Conservation (phyloP, 2,888 invertebrate genomes). For the Nomada ferruginata region DNA sequence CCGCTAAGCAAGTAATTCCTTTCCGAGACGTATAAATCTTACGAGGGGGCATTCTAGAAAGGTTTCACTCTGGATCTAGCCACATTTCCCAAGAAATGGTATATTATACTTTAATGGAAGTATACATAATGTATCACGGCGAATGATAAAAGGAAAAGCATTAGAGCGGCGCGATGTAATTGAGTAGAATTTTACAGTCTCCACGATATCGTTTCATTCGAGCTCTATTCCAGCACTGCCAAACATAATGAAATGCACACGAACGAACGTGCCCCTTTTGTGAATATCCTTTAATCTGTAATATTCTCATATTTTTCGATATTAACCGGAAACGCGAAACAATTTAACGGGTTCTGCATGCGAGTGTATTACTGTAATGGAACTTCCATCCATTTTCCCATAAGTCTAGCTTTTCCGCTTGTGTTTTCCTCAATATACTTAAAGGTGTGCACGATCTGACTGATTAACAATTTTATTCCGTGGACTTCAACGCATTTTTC, state of each 20-base stretch:
- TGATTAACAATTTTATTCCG: conserved; percentile 2
- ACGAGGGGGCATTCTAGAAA: conserved; percentile 41
- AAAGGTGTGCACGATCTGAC: conserved; percentile 1
- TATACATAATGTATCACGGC: conserved; percentile 65
- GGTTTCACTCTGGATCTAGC: conserved; percentile 52
- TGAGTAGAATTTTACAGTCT: conserved; percentile 60
- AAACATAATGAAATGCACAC: conserved; percentile 56
- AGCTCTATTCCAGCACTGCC: conserved; percentile 46
- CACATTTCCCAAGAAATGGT: conserved; percentile 43
- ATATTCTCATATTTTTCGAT: conserved; percentile 55
- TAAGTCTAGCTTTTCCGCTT: not conserved
- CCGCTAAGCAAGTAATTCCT: conserved; percentile 55
- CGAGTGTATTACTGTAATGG: conserved; percentile 22
- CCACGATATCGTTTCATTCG: conserved; percentile 38
- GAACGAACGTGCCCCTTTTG: conserved; percentile 54
- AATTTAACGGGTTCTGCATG: not conserved
- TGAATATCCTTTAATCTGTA: no score
- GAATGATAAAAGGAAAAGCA: conserved; percentile 64
- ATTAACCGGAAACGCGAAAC: conserved; percentile 3
- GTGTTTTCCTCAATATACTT: not conserved
- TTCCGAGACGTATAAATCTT: conserved; percentile 60
- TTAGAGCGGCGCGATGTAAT: conserved; percentile 54
- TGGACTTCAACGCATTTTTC: not conserved
- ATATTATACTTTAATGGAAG: conserved; percentile 64
- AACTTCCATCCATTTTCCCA: conserved; percentile 4